Conservation (phyloP, 2,797 vertebrate genomes). For the Decapterus maruadsi region DNA sequence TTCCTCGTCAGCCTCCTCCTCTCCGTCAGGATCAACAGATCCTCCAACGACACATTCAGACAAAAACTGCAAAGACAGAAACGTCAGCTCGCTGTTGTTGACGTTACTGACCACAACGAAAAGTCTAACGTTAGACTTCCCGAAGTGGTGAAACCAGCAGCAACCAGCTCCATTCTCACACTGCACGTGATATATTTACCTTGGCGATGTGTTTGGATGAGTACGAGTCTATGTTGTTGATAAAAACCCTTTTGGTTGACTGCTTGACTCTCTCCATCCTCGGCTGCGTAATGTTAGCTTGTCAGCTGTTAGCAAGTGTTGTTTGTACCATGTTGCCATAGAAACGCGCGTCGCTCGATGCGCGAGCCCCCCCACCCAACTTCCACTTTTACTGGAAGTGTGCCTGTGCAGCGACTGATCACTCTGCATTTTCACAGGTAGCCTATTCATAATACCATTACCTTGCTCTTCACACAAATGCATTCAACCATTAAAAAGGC, state of each 20-base stretch:
- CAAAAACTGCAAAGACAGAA: constrained; percentile 82
- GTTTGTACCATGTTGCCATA: constrained; percentile 61
- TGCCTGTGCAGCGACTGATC: no score
- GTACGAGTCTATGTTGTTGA: constrained; percentile 90
- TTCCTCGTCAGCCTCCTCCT: constrained; percentile 79
- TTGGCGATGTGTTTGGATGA: constrained; percentile 85
- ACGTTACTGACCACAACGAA: background rate
- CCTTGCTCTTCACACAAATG: background rate
- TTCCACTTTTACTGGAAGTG: no score
- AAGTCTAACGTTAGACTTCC: background rate
- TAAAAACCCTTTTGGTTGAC: constrained; percentile 82
- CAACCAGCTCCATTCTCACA: background rate
- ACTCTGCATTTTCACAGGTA: no score
- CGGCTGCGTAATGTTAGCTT: background rate
- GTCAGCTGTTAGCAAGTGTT: background rate
- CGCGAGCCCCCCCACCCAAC: no score
- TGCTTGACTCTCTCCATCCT: background rate
- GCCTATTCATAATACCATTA: no score
- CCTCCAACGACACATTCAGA: constrained; percentile 76
- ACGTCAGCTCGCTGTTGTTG: background rate
- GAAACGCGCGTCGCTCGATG: constrained; percentile 6
- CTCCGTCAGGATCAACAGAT: constrained; percentile 68
- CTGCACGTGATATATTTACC: constrained; percentile 77
- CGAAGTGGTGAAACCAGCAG: background rate
- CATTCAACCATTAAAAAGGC: background rate